Conservation (phyloP, 2,797 vertebrate genomes). For the Arnoldichthys spilopterus region DNA sequence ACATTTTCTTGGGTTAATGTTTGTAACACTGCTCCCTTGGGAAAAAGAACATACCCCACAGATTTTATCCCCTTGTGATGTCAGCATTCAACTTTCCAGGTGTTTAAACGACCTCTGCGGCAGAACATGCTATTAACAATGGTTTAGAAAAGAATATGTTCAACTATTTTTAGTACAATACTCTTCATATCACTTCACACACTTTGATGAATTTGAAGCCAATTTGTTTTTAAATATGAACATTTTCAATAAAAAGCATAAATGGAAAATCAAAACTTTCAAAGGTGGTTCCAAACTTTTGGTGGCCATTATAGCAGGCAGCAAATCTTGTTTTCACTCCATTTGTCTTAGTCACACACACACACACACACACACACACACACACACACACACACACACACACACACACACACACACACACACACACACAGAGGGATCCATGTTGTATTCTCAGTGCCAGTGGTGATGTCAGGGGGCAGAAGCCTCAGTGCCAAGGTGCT, state of each 20-base stretch:
- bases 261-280: background rate
- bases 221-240: too few relatives aligned
- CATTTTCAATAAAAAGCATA: background rate
- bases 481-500: conserved; percentile 13
- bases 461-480: conserved; percentile 34
- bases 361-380: background rate
- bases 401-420: background rate
- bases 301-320: background rate
- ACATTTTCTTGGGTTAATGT: too few relatives aligned
- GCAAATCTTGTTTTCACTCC: background rate
- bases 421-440: conserved; percentile 2
- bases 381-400: background rate
- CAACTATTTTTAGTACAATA: too few relatives aligned
- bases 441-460: conserved; percentile 1
- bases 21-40: too few relatives aligned
- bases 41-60: too few relatives aligned
- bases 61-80: too few relatives aligned
- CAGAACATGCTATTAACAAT: too few relatives aligned
- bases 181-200: too few relatives aligned
- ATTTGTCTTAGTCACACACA: background rate
- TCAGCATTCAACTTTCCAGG: too few relatives aligned
- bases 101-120: too few relatives aligned
- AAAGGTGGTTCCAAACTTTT: background rate
- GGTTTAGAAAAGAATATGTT: too few relatives aligned
- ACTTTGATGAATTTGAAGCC: too few relatives aligned